phyloP scores from a whole-genome alignment of 2,888 invertebrate species.

The Rhamnusium bicolor region DNA sequence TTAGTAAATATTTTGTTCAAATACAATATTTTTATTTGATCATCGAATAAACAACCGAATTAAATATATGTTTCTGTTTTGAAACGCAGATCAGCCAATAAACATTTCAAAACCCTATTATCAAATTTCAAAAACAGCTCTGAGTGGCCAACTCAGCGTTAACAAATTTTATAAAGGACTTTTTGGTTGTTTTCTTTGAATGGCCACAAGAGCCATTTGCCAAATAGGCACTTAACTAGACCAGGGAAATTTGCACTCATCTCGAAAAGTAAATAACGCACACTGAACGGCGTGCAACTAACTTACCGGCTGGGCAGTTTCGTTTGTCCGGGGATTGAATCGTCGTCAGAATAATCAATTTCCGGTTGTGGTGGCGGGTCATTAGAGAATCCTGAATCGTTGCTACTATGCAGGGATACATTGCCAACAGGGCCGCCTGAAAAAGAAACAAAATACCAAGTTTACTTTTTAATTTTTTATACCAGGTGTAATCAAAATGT shows the following conservation, averaged over 20 bases:
- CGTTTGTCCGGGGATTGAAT: constrained; percentile 79
- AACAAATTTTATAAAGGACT: background rate
- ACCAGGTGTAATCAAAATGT: too few relatives aligned
- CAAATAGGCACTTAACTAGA: constrained; percentile 3
- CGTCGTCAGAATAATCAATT: constrained; percentile 92
- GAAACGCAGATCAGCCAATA: background rate
- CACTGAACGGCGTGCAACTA: constrained; percentile 25
- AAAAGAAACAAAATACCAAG: constrained; percentile 28
- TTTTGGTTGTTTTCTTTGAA: background rate
- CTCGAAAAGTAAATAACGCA: constrained; percentile 25
- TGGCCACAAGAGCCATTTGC: background rate
- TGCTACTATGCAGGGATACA: constrained; percentile 90
- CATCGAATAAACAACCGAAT: too few relatives aligned
- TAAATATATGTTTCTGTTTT: too few relatives aligned
- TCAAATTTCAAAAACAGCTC: background rate
- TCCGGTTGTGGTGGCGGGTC: constrained; percentile 91
- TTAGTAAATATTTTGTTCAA: too few relatives aligned
- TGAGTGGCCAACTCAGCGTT: background rate
- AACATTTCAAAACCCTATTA: background rate
- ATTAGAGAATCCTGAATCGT: constrained; percentile 93
- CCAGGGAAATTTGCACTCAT: constrained; percentile 30
- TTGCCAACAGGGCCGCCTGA: constrained; percentile 75
- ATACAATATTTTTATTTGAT: too few relatives aligned
- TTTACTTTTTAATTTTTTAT: background rate
- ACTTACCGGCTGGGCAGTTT: constrained; percentile 74